Percentiles rank a stretch among this genome's conserved stretches.
Evolutionary conservation across 2,888 invertebrate species (phyloP).

Genomic region (Gisinianus flammeolus): DNA sequence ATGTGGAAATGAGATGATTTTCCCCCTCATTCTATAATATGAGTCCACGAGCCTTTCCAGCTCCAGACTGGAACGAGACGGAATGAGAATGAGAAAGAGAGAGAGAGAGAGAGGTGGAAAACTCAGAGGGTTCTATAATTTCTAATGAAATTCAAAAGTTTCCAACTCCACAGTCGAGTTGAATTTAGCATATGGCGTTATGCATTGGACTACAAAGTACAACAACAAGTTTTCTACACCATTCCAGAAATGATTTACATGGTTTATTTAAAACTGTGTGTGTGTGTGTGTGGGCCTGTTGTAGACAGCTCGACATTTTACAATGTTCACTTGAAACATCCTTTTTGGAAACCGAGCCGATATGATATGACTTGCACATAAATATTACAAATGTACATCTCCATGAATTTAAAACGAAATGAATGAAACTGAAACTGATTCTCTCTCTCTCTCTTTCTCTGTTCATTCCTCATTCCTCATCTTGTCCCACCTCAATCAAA

Average conservation of each 20-base stretch:
- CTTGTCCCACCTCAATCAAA: neutral
- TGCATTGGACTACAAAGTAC: conserved; percentile 20
- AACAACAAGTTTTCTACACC: conserved; percentile 20
- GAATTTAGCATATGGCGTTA: conserved; percentile 23
- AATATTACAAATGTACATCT: neutral
- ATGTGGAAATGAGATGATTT: neutral
- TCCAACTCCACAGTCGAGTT: neutral
- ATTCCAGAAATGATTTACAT: conserved; percentile 32
- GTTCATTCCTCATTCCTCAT: neutral
- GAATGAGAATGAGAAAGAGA: too few species aligned
- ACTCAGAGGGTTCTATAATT: too few species aligned
- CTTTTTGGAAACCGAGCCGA: too few species aligned
- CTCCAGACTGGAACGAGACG: too few species aligned
- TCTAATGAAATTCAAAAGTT: conserved; percentile 42
- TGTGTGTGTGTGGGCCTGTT: neutral
- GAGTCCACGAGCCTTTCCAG: neutral
- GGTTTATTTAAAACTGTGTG: conserved; percentile 27
- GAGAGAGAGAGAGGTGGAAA: neutral
- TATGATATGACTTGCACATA: too few species aligned
- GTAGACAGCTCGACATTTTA: too few species aligned
- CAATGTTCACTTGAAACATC: too few species aligned
- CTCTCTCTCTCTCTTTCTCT: neutral
- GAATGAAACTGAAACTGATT: conserved; percentile 1
- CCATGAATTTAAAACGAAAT: conserved; percentile 36
- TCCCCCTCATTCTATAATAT: neutral